phyloP scores from a whole-genome alignment of 2,888 invertebrate species.

The Didymodactylos carnosus region DNA sequence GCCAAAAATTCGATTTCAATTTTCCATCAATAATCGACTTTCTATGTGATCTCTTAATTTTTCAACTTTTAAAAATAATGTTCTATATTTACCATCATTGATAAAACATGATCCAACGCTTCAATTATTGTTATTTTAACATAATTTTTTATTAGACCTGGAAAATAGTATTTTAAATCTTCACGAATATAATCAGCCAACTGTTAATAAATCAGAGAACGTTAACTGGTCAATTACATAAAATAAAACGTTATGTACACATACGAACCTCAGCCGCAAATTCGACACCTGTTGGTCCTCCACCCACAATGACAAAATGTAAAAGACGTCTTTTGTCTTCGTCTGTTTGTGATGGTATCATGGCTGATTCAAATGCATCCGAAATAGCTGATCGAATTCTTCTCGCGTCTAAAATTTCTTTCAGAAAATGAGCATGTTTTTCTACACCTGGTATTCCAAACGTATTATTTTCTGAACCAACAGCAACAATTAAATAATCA shows the following conservation, averaged over 20 bases:
- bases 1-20: too few species aligned
- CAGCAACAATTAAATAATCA: constrained; percentile 34
- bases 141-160: not conserved
- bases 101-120: not conserved
- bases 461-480: constrained; percentile 23
- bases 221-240: not conserved
- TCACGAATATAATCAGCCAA: not conserved
- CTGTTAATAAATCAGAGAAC: not conserved
- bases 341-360: constrained; percentile 24
- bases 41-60: too few species aligned
- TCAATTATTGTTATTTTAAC: not conserved
- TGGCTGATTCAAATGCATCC: constrained; percentile 31
- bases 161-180: not conserved
- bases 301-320: constrained; percentile 36
- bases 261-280: constrained; percentile 24
- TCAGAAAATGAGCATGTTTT: constrained; percentile 32
- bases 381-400: constrained; percentile 29
- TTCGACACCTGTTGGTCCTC: constrained; percentile 16
- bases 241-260: constrained; percentile 18
- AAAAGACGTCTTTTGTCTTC: constrained; percentile 26
- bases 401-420: constrained; percentile 32
- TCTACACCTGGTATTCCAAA: constrained; percentile 32
- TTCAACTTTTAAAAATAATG: not conserved
- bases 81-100: not conserved
- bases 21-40: too few species aligned